Percentiles rank a stretch among this genome's conserved stretches.
These are phyloP conservation scores for Gobio gobio DNA, from an alignment of 2,113 vertebrate genomes.

Conservation along the genomic window DNA sequence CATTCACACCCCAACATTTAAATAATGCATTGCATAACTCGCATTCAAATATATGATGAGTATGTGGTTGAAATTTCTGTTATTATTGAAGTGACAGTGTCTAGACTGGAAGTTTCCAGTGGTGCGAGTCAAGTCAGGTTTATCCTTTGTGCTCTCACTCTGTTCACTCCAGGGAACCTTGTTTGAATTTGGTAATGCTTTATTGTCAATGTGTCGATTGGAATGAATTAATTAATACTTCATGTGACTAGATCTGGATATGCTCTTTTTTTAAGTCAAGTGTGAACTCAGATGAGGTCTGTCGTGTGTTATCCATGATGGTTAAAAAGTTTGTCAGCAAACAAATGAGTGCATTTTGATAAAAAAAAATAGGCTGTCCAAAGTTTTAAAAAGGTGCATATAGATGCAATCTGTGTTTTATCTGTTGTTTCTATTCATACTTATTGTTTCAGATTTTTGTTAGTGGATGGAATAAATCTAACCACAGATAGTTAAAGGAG, in stretches of 20 bases:
- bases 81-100: background rate
- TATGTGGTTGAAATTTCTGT: too few relatives aligned
- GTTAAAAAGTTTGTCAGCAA: too few relatives aligned
- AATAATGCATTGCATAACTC: background rate
- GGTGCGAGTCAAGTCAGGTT: too few relatives aligned
- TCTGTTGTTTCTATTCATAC: background rate
- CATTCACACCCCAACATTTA: background rate
- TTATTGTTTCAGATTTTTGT: background rate
- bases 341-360: background rate
- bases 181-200: too few relatives aligned
- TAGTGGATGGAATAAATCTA: background rate
- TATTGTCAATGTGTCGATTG: too few relatives aligned
- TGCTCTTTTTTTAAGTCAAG: background rate
- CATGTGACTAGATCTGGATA: too few relatives aligned
- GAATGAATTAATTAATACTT: too few relatives aligned
- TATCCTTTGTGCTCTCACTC: too few relatives aligned
- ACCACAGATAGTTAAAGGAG: background rate
- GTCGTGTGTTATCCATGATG: too few relatives aligned
- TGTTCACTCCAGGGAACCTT: too few relatives aligned
- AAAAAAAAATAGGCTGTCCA: background rate
- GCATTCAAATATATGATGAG: too few relatives aligned
- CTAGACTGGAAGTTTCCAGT: background rate
- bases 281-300: background rate
- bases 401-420: background rate
- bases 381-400: background rate